phyloP scores from a whole-genome alignment of 1,140 invertebrate genomes.

The Camponotus vicinus region DNA sequence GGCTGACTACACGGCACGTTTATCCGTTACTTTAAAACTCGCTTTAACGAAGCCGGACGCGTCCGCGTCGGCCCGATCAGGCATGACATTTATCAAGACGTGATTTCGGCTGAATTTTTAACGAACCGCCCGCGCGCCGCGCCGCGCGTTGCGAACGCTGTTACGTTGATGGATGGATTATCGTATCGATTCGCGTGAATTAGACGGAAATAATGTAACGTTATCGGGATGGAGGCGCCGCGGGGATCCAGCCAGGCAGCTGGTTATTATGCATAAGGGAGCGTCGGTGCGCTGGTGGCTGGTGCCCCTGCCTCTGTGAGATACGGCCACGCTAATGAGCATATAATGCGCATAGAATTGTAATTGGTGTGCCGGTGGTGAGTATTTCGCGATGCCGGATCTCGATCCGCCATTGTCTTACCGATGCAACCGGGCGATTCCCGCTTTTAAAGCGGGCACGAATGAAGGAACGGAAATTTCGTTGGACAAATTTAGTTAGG shows the following conservation, averaged over 20 bases:
- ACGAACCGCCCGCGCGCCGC: conserved; percentile 55
- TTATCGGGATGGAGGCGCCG: conserved; percentile 48
- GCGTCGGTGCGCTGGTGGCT: conserved; percentile 28
- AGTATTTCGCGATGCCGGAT: conserved; percentile 43
- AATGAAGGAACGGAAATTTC: neutral
- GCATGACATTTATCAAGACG: conserved; percentile 72
- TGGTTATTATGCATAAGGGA: conserved; percentile 70
- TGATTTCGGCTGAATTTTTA: conserved; percentile 71
- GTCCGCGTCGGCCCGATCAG: conserved; percentile 39
- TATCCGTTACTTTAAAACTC: conserved; percentile 58
- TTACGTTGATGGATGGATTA: conserved; percentile 71
- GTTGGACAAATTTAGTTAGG: neutral
- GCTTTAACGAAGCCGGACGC: conserved; percentile 50
- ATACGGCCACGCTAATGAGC: conserved; percentile 72
- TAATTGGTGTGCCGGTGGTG: conserved; percentile 57
- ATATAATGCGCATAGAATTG: conserved; percentile 71
- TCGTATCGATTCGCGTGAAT: conserved; percentile 69
- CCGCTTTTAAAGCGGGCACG: conserved; percentile 1
- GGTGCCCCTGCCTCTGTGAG: conserved; percentile 40
- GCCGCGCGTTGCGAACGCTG: conserved; percentile 22
- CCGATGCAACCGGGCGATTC: neutral
- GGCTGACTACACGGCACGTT: conserved; percentile 53
- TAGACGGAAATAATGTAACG: conserved; percentile 70
- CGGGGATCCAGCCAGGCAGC: conserved; percentile 35
- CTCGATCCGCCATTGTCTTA: conserved; percentile 41